Base-by-base conservation (phyloP, 2,113 vertebrate species). In the Albula goreensis region DNA sequence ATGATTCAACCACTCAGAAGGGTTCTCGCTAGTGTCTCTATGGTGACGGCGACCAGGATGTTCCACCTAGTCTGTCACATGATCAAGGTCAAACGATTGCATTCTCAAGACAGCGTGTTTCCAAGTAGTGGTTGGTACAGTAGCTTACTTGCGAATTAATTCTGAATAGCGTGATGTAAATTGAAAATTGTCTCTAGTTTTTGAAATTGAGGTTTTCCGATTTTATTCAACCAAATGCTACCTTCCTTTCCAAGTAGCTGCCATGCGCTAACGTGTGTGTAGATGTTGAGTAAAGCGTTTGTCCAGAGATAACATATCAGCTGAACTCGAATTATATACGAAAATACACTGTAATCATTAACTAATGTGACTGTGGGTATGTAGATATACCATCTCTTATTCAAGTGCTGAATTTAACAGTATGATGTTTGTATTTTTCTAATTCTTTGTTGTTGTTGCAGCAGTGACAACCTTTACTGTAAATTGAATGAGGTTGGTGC, bases 41-140 rank as follows among this genome's bases (percentile, higher is more conserved):
- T 93, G 91, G 91, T 87, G 89, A 93, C 90, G 89, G 85, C 9
- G 17, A 84, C 88, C 41, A 25, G 78, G 6, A 81, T 1, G 77
- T 85, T 66, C 89, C 89, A 86, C 84, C 89, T 17, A 10, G 57
- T 74, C 85, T 60, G 87, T 93, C 94, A 94, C 91, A 50, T 95
- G 94, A 92, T 88, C 11, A 19, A 25, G 5, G 86, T 89, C 88
- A 92, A 85, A 78, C 87, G 90, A 88, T 82, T 85, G 83, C 52
- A 49, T 80, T 83, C 12, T 15, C 52, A n/a, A n/a, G 41, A 50
- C 22, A 11, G 41, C 49, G 48, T 41, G 53, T 81, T 50, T 52
- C 51, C 51, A 41, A 80, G 31, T 41, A 51, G 9, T 81, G 10
- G 50, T 53, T 25, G 12, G n/a, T 31, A 52, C 49, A 25, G n/a